Evolutionary conservation across 2,888 invertebrate species (phyloP).

Genomic region (Bellardia pandia): DNA sequence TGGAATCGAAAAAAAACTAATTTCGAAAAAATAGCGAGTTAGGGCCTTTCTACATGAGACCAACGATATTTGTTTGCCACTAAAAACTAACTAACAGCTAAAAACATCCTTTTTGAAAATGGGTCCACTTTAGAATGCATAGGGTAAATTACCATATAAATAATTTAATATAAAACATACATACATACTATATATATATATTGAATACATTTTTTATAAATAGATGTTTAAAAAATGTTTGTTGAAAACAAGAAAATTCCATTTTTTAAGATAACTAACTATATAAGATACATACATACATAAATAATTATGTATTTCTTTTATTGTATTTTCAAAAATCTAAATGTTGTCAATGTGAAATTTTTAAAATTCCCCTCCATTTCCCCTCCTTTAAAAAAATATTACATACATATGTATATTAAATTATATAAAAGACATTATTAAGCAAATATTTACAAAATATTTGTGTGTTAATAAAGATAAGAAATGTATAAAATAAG

Average conservation of each 20-base stretch:
- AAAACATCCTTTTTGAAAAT: constrained; percentile 49
- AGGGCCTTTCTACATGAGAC: no score
- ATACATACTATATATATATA: constrained; percentile 17
- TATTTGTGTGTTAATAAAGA: constrained; percentile 45
- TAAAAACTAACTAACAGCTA: constrained; percentile 29
- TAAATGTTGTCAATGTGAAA: constrained; percentile 66
- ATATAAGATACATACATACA: neutral
- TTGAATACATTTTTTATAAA: constrained; percentile 25
- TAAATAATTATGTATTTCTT: neutral
- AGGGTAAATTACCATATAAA: constrained; percentile 44
- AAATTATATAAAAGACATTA: constrained; percentile 62
- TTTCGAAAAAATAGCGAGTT: no score
- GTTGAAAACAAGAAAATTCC: constrained; percentile 46
- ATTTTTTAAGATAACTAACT: constrained; percentile 32
- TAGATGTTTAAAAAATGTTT: constrained; percentile 61
- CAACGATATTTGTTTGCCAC: constrained; percentile 44
- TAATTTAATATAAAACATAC: constrained; percentile 36
- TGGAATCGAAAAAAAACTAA: no score
- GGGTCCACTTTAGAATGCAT: constrained; percentile 68
- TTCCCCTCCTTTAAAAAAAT: constrained; percentile 38
- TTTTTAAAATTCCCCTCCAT: constrained; percentile 53
- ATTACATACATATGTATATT: neutral
- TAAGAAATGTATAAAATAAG: constrained; percentile 30
- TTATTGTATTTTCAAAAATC: constrained; percentile 59
- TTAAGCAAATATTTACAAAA: constrained; percentile 57